Percentiles rank a stretch among this genome's conserved stretches.
Evolutionary conservation across 1,140 invertebrate genomes (phyloP).

Genomic region (Ectropis grisescens): DNA sequence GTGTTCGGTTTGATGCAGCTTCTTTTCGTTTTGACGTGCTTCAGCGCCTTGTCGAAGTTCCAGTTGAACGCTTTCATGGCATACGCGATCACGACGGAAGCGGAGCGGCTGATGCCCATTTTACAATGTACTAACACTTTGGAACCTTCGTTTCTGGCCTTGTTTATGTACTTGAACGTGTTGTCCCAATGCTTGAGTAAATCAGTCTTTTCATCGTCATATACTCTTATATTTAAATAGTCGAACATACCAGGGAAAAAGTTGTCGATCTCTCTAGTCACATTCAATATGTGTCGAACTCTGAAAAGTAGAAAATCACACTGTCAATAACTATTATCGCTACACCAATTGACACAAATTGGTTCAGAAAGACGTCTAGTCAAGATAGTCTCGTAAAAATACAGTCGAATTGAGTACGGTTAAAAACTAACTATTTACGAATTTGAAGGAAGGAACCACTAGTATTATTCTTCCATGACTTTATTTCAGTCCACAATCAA

Average conservation of each 20-base stretch:
- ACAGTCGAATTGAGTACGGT: no score
- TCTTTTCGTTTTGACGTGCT: conserved; percentile 91
- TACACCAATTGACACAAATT: no score
- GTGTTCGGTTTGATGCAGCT: conserved; percentile 96
- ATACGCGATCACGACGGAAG: conserved; percentile 97
- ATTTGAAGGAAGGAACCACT: no score
- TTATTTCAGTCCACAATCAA: no score
- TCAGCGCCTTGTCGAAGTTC: conserved; percentile 90
- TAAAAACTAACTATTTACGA: no score
- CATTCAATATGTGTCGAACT: conserved; percentile 95
- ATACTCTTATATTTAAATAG: conserved; percentile 96
- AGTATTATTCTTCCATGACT: no score
- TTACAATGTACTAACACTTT: conserved; percentile 98
- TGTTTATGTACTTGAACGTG: conserved; percentile 96
- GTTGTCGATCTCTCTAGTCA: conserved; percentile 98
- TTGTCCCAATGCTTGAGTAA: conserved; percentile 97
- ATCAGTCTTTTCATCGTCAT: conserved; percentile 97
- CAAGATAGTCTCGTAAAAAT: no score
- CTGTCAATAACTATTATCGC: no score
- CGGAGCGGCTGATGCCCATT: conserved; percentile 98
- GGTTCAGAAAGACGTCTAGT: no score
- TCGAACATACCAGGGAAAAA: conserved; percentile 98
- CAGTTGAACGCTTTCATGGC: conserved; percentile 98
- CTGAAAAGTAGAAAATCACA: conserved; percentile 81
- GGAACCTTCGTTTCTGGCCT: conserved; percentile 89